Evolutionary conservation across 2,797 vertebrate species (phyloP).

Genomic region (Acanthornis magna): DNA sequence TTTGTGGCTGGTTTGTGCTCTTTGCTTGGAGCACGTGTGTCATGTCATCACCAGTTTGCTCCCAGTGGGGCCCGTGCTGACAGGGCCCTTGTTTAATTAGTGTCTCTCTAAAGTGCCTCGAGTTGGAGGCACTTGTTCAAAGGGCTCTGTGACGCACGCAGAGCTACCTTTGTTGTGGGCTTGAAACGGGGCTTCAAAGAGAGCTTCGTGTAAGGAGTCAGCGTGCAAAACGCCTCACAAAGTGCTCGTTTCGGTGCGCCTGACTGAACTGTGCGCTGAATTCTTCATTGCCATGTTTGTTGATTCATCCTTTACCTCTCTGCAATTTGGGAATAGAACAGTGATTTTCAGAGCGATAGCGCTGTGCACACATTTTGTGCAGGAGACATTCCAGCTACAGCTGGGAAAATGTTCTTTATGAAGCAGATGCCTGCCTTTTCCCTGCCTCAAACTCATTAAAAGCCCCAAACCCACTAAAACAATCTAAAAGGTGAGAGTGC

Average conservation of each 20-base stretch:
- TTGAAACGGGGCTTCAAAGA: constrained; percentile 17
- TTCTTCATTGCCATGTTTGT: neutral
- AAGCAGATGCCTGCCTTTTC: neutral
- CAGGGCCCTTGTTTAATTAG: constrained; percentile 12
- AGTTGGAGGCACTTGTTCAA: neutral
- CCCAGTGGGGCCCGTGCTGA: neutral
- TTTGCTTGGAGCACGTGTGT: neutral
- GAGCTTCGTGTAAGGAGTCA: neutral
- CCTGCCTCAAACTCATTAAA: neutral
- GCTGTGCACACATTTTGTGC: neutral
- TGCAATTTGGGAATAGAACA: neutral
- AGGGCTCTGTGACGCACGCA: neutral
- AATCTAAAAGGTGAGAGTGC: neutral
- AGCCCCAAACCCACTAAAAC: neutral
- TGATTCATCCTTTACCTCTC: neutral
- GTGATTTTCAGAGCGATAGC: neutral
- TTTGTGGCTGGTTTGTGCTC: neutral
- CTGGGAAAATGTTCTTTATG: neutral
- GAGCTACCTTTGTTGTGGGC: neutral
- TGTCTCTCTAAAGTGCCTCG: neutral
- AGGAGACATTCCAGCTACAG: neutral
- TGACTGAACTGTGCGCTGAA: neutral
- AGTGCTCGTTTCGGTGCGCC: neutral
- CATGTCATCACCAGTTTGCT: neutral
- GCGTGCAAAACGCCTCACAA: neutral